A percentile compares a stretch with the other conserved stretches of the same genome.
phyloP scores from a whole-genome alignment of 2,888 invertebrate genomes.

The Morpho achilles region DNA sequence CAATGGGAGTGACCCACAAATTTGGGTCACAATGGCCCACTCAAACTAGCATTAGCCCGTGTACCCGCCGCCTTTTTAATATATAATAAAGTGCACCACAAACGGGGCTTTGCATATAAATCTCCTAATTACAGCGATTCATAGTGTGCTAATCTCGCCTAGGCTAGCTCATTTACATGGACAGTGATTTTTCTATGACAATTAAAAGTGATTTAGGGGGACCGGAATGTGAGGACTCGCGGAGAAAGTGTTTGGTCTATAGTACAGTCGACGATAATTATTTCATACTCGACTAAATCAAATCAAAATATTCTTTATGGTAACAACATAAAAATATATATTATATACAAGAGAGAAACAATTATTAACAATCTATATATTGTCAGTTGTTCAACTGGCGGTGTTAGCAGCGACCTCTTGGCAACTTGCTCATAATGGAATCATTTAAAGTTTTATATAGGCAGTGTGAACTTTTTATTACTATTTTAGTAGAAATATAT shows the following conservation, averaged over 20 bases:
- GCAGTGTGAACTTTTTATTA: no score
- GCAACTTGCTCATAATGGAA: no score
- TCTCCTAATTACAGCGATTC: conserved; percentile 74
- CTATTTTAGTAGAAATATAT: no score
- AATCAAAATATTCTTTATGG: no score
- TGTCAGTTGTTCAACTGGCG: no score
- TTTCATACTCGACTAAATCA: no score
- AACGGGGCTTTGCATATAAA: conserved; percentile 76
- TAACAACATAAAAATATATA: no score
- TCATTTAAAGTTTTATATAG: no score
- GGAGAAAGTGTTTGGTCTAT: conserved; percentile 14
- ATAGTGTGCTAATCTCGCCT: conserved; percentile 64
- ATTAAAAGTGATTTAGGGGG: conserved; percentile 68
- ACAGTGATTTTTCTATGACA: conserved; percentile 49
- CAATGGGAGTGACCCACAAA: conserved; percentile 72
- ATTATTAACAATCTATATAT: no score
- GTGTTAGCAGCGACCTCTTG: no score
- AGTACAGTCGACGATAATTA: conserved; percentile 22
- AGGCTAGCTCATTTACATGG: conserved; percentile 63
- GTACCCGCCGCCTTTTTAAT: conserved; percentile 58
- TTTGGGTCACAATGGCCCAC: conserved; percentile 54
- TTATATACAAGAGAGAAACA: no score
- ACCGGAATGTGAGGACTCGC: conserved; percentile 38
- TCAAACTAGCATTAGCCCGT: conserved; percentile 62
- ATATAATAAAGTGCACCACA: conserved; percentile 74